phyloP scores from a whole-genome alignment of 2,888 invertebrate genomes.

The Sturmia bella region DNA sequence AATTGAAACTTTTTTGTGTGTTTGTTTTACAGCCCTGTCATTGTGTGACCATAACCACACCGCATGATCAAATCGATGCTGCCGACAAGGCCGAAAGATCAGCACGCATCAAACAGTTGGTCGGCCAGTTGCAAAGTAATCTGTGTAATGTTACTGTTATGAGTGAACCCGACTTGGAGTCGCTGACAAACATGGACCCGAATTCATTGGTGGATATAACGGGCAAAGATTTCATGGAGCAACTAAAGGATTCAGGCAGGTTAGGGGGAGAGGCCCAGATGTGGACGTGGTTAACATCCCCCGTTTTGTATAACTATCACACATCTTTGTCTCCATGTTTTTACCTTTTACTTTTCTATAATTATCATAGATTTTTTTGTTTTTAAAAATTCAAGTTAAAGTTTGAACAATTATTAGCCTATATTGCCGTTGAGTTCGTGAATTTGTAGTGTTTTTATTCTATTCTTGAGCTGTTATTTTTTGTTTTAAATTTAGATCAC shows the following conservation, averaged over 20 bases:
- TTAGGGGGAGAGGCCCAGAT: constrained; percentile 79
- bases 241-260: constrained; percentile 89
- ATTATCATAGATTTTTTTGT: constrained; percentile 16
- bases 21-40: constrained; percentile 80
- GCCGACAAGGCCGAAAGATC: constrained; percentile 80
- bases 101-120: constrained; percentile 87
- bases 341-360: constrained; percentile 70
- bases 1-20: constrained; percentile 41
- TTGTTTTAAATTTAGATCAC: no score
- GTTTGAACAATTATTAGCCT: no score
- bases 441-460: no score
- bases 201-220: constrained; percentile 92
- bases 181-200: constrained; percentile 94
- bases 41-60: constrained; percentile 81
- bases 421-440: no score
- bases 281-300: constrained; percentile 72
- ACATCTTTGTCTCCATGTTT: constrained; percentile 76
- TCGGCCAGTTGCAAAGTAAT: constrained; percentile 90
- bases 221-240: constrained; percentile 86
- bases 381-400: background rate
- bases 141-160: constrained; percentile 92
- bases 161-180: constrained; percentile 91
- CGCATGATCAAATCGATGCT: constrained; percentile 83
- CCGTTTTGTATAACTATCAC: constrained; percentile 69
- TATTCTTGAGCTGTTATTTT: no score